These are phyloP conservation scores for Bemisia tabaci DNA, from an alignment of 1,140 invertebrate species.

Conservation along the genomic window DNA sequence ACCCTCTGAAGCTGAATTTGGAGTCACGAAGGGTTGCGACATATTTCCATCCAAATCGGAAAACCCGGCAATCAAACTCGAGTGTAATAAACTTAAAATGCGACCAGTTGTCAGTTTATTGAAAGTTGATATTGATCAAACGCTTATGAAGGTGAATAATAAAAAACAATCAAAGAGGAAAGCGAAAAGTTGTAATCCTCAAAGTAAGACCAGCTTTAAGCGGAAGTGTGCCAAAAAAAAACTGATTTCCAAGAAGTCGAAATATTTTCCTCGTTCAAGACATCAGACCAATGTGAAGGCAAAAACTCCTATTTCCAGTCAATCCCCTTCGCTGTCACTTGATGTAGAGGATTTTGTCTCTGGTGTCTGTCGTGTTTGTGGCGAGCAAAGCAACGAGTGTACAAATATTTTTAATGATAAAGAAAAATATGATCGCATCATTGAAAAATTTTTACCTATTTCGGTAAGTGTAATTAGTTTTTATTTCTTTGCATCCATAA, in stretches of 20 bases:
- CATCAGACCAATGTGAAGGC: not conserved
- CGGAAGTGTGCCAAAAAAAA: not conserved
- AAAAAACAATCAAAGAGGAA: not conserved
- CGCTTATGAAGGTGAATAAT: no score
- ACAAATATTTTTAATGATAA: not conserved
- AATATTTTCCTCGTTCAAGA: not conserved
- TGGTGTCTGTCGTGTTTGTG: not conserved
- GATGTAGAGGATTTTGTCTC: not conserved
- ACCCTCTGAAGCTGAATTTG: no score
- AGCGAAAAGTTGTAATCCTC: not conserved
- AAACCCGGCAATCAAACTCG: no score
- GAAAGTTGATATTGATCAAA: not conserved
- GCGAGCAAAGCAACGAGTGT: not conserved
- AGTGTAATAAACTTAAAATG: not conserved
- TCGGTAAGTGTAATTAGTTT: not conserved
- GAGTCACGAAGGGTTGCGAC: no score
- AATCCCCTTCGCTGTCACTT: not conserved
- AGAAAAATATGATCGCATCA: not conserved
- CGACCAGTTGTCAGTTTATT: not conserved
- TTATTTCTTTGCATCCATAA: not conserved
- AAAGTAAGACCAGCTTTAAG: not conserved
- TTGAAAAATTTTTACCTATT: not conserved
- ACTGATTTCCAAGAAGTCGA: not conserved
- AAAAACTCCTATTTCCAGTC: not conserved
- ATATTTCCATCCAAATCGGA: no score